Base-by-base conservation (phyloP, 2,113 vertebrate genomes). In the Pachypanchax playfairii region DNA sequence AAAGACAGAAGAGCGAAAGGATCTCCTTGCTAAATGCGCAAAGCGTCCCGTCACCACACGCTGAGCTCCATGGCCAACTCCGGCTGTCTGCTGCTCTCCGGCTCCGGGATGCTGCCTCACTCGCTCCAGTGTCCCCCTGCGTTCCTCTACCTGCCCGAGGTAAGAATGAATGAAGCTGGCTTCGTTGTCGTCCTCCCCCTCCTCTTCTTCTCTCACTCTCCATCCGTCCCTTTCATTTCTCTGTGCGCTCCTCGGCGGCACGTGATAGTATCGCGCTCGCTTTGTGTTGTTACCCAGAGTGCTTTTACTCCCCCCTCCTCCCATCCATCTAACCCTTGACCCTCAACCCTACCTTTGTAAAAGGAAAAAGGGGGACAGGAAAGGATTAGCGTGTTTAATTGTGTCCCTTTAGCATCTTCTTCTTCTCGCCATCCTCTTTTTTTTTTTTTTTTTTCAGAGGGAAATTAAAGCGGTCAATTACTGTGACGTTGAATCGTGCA, bases 31-130 rank as follows among this genome's bases (percentile, higher is more conserved):
- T 90, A 83, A 82, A 87, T 88, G 89, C 84, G 87, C 82, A 88
- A 87, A 89, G 88, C 77, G 77, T 85, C 83, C 84, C 81, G 80
- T 81, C 74, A 73, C 84, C 94, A 91, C 94, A 93, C 94, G 94
- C 94, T 96, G 91, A 94, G 94, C 94, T 96, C 95, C 91, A 97
- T 97, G 96, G 95, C 95, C 91, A 97, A 97, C 95, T 97, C 94
- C 67, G 95, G 95, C 94, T 96, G 96, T 88, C 93, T 98, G 92
- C 94, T 98, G 91, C 93, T 97, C 90, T 94, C 96, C 93, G 91
- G 93, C 91, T 91, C 94, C 74, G 93, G 94, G 91, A 94, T 97
- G 95, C 94, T 97, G 85, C 94, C 95, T 82, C 96, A 94, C 91
- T 92, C 94, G 75, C 92, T 94, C 74, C 94, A 94, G 85, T 94